phyloP scores from a whole-genome alignment of 2,888 invertebrate species.

The Omphaloscelis lunosa region DNA sequence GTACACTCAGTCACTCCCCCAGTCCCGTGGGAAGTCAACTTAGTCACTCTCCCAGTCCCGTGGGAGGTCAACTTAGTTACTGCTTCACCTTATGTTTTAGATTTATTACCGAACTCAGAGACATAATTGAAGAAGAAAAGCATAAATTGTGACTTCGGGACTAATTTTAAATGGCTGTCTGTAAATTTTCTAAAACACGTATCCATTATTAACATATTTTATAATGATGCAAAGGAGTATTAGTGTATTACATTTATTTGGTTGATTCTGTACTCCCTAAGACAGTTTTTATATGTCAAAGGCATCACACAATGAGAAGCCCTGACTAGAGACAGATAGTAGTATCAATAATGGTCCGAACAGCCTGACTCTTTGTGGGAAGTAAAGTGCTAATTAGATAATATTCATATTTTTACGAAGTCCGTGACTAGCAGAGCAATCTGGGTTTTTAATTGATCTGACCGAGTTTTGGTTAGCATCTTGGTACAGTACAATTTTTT shows the following conservation, averaged over 20 bases:
- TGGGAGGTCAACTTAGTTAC: slow-evolving; percentile 54
- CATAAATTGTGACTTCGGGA: slow-evolving; percentile 8
- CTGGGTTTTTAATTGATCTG: background rate
- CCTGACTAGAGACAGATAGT: background rate
- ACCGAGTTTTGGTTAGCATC: background rate
- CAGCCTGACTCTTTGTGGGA: background rate
- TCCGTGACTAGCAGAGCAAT: background rate
- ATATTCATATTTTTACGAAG: too few species aligned
- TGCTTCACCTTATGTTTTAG: slow-evolving; percentile 40
- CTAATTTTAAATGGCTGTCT: slow-evolving; percentile 6
- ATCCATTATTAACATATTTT: background rate
- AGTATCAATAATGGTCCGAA: background rate
- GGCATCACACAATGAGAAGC: background rate
- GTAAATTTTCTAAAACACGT: background rate
- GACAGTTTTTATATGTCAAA: background rate
- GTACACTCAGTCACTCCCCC: slow-evolving; percentile 24
- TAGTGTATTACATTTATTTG: background rate
- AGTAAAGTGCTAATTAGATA: background rate
- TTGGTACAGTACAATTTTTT: background rate
- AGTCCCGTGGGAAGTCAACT: slow-evolving; percentile 50
- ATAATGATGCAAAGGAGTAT: background rate
- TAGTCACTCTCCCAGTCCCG: slow-evolving; percentile 41
- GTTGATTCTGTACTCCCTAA: background rate
- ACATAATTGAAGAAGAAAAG: slow-evolving; percentile 3
- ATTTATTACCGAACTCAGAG: slow-evolving; percentile 37